Conservation (phyloP, 1,140 invertebrate genomes). For the Cherax destructor region DNA sequence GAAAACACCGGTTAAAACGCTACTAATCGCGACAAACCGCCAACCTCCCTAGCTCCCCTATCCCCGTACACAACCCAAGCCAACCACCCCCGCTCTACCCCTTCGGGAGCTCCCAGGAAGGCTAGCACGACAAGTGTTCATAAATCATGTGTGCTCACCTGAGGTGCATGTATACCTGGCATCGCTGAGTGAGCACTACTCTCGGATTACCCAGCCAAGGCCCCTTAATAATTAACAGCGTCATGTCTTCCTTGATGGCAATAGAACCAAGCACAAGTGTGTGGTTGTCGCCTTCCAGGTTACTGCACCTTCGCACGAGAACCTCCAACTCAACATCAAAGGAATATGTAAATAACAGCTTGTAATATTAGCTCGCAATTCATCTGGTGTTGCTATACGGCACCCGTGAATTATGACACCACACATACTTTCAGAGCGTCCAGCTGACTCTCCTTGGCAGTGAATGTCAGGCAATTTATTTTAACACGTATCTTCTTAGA, state of each 20-base stretch:
- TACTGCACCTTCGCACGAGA: conserved; percentile 14
- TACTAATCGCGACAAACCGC: conserved; percentile 34
- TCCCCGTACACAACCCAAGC: not conserved
- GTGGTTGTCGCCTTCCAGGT: conserved; percentile 4
- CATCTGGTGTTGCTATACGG: not conserved
- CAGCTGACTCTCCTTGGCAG: not conserved
- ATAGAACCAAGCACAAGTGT: conserved; percentile 29
- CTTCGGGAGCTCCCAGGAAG: conserved; percentile 9
- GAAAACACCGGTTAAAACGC: not conserved
- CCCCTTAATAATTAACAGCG: conserved; percentile 36
- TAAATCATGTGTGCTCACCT: conserved; percentile 51
- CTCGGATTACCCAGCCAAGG: not conserved
- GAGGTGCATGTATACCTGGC: conserved; percentile 32
- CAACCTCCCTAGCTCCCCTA: conserved; percentile 16
- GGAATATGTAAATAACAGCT: not conserved
- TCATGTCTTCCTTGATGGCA: conserved; percentile 34
- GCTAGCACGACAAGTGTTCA: conserved; percentile 32
- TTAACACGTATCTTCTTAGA: not conserved
- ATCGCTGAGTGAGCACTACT: conserved; percentile 7
- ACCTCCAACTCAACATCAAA: conserved; percentile 26
- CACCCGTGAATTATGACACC: not conserved
- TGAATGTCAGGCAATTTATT: not conserved
- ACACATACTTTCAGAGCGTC: not conserved
- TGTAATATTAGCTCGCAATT: conserved; percentile 11
- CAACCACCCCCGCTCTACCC: not conserved